phyloP scores from a whole-genome alignment of 1,140 invertebrate species.

The Bombyx mori region ASM3026992v2 NC_085118.1:15425501-15426000 shows the following conservation, averaged over 20 bases:
- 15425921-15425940: constrained; percentile 28
- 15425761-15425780: too few species aligned
- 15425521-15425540: neutral
- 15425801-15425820: constrained; percentile 9
- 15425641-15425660: neutral
- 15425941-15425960: constrained; percentile 31
- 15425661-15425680: neutral
- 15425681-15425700: neutral
- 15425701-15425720: too few species aligned
- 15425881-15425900: constrained; percentile 53
- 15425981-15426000: constrained; percentile 54
- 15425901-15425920: constrained; percentile 45
- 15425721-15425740: too few species aligned
- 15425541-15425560: neutral
- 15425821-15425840: neutral
- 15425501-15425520: neutral
- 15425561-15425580: neutral
- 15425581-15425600: neutral
- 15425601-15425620: neutral
- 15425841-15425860: constrained; percentile 18
- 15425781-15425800: constrained; percentile 3
- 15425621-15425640: neutral
- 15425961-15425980: constrained; percentile 55
- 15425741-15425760: constrained; percentile 4
- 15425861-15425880: constrained; percentile 41